Conservation (phyloP, 2,113 vertebrate genomes). For the Pachycephala philippinensis region DNA sequence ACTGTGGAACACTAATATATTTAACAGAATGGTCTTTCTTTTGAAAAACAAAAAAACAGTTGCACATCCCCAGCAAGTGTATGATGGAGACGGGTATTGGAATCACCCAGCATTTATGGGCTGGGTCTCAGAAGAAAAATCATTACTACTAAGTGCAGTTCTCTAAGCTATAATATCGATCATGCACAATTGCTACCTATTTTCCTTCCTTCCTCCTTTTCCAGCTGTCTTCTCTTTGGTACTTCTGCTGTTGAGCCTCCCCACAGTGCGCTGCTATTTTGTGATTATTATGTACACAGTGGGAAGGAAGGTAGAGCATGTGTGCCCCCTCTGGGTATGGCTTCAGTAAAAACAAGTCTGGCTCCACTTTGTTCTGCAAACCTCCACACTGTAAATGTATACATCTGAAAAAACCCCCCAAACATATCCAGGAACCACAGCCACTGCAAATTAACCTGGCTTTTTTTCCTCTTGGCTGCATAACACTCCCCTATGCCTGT, state of each 20-base stretch:
- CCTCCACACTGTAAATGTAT: not conserved
- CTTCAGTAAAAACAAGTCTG: not conserved
- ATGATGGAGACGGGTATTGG: not conserved
- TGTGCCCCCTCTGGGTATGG: not conserved
- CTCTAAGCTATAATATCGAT: not conserved
- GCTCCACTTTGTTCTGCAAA: not conserved
- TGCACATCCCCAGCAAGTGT: not conserved
- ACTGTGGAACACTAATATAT: not conserved
- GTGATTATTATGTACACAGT: accelerated
- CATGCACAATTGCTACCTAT: not conserved
- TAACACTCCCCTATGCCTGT: not conserved
- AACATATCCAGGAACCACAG: not conserved
- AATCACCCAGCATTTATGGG: not conserved
- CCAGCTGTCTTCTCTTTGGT: not conserved
- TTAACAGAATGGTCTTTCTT: not conserved
- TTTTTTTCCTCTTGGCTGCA: not conserved
- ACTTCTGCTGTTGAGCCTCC: not conserved
- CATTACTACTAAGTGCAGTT: not conserved
- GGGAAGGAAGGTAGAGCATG: not conserved
- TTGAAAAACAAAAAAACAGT: not conserved
- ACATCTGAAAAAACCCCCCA: not conserved
- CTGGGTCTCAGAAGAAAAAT: not conserved
- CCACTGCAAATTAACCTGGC: not conserved
- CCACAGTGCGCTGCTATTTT: not conserved
- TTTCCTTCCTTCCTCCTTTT: not conserved